phyloP scores from a whole-genome alignment of 2,888 invertebrate species.

The Meiosimyza platycephala region DNA sequence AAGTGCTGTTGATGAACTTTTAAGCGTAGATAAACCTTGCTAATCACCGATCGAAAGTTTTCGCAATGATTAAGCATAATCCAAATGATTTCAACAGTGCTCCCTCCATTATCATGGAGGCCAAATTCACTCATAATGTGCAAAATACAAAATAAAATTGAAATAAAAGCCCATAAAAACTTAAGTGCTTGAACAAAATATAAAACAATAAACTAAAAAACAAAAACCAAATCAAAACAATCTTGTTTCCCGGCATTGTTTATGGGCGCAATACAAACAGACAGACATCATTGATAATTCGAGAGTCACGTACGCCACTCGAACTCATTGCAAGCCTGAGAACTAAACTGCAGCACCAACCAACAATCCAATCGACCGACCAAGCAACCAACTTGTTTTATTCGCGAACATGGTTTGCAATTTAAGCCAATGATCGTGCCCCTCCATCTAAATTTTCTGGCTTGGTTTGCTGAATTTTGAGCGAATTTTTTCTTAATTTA shows the following conservation, averaged over 20 bases:
- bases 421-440: constrained; percentile 52
- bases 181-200: constrained; percentile 5
- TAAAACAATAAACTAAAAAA: constrained; percentile 4
- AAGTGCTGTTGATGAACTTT: too few relatives aligned
- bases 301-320: constrained; percentile 65
- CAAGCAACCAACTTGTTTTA: constrained; percentile 31
- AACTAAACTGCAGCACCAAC: constrained; percentile 12
- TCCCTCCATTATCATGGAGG: too few relatives aligned
- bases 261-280: constrained; percentile 50
- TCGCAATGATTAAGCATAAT: too few relatives aligned
- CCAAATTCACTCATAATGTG: too few relatives aligned
- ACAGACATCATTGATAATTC: constrained; percentile 58
- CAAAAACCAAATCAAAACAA: constrained; percentile 33
- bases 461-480: constrained; percentile 21
- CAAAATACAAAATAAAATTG: too few relatives aligned
- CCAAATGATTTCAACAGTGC: too few relatives aligned
- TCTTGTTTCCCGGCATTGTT: constrained; percentile 34
- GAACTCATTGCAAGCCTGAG: constrained; percentile 40
- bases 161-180: too few relatives aligned
- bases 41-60: too few relatives aligned
- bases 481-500: not conserved
- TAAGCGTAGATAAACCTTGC: too few relatives aligned
- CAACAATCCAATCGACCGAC: not conserved
- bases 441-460: not conserved
- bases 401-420: constrained; percentile 53